Base-by-base conservation (phyloP, 2,797 vertebrate species). In the Mallotus villosus region DNA sequence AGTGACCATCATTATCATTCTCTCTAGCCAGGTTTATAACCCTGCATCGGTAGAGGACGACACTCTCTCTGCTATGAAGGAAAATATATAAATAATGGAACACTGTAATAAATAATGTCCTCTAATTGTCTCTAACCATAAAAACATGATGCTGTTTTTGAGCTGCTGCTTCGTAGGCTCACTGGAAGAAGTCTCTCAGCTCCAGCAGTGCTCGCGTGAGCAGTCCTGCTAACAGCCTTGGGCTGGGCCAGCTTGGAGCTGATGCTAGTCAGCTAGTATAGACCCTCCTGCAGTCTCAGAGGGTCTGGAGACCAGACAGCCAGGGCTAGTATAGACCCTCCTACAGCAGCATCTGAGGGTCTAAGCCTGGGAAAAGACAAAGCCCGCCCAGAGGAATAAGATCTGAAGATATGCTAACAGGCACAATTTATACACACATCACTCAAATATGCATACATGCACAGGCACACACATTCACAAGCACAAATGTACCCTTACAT, bases 211-310 rank as follows among this genome's bases (percentile, higher is more conserved):
- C 29, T 29, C 29, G 32, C 46, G 55, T 70, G 32, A 70, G 61
- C 46, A 21, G 70, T 70, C 53, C 25, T 81, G 71, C 71, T 77
- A 82, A 76, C 71, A 22, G 65, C 25, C 17, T 55, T 29, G 61
- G 57, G n/a, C 65, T 62, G 55, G 12, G 27, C 67, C 62, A 65
- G 74, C 71, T 66, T 37, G 17, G 71, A 74, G 74, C 70, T 75
- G 70, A 79, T 79, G 77, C 65, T 74, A 70, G 78, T 70, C 70
- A 76, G 70, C 67, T 73, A 78, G 81, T 81, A 75, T 71, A 85
- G 77, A 32, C 65, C 58, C 71, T 78, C 72, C 78, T 77, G 69
- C 37, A 11, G 37, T 41, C 8, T 41, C 9, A 11, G 37, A 41
- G 37, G 8, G 37, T 41, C 37, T 41, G 2, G 9, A 41, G 37